phyloP scores from a whole-genome alignment of 1,140 invertebrate genomes.

The Condylostylus longicornis region DNA sequence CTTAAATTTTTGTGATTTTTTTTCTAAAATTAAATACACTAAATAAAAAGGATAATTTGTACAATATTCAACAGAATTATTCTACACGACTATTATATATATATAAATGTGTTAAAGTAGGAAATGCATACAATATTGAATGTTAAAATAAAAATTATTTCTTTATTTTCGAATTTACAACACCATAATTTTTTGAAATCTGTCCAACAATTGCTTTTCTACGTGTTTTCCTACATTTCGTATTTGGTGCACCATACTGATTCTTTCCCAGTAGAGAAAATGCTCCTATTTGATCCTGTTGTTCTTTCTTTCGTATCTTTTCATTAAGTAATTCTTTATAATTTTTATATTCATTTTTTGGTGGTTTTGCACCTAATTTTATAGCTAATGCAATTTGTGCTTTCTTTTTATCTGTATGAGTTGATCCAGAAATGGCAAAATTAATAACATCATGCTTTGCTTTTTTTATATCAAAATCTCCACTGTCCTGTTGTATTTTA shows the following conservation, averaged over 20 bases:
- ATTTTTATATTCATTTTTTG: conserved; percentile 39
- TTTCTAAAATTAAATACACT: no score
- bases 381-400: conserved; percentile 43
- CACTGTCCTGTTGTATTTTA: conserved; percentile 7
- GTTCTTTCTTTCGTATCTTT: conserved; percentile 25
- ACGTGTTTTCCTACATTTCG: conserved; percentile 30
- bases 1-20: no score
- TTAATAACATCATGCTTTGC: conserved; percentile 45
- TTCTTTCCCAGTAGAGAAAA: conserved; percentile 36
- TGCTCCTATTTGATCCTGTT: conserved; percentile 29
- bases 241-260: conserved; percentile 31
- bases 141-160: no score
- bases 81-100: no score
- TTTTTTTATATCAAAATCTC: conserved; percentile 40
- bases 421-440: conserved; percentile 45
- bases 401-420: conserved; percentile 37
- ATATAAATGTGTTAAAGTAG: no score
- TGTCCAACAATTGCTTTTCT: conserved; percentile 22
- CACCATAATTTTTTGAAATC: conserved; percentile 27
- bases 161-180: conserved; percentile 23
- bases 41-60: no score
- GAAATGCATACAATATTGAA: no score
- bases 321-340: conserved; percentile 39
- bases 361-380: conserved; percentile 45
- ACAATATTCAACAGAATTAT: no score